Evolutionary conservation across 92 coral and sea anemone species (phyloP).

Genomic region (Phymanthus crucifer): DNA sequence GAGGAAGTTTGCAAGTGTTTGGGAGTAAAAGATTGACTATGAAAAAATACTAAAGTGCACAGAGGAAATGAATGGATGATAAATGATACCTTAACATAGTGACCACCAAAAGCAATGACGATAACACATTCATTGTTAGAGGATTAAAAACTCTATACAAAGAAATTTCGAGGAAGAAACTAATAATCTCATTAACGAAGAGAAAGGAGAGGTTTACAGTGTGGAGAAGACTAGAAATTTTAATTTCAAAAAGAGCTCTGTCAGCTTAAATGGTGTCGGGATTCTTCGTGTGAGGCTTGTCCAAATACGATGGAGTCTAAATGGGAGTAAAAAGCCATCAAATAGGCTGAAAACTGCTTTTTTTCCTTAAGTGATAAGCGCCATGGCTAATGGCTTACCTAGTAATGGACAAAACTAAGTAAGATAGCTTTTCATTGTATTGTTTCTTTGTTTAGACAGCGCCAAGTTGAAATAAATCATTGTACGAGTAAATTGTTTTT

Average conservation of each 20-base stretch:
- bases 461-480: neutral
- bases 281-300: neutral
- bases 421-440: neutral
- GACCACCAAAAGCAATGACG: neutral
- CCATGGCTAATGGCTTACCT: neutral
- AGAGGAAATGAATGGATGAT: slow-evolving; percentile 30
- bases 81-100: slow-evolving; percentile 25
- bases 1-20: slow-evolving; percentile 30
- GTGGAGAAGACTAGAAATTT: neutral
- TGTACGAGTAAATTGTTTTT: neutral
- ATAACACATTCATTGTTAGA: slow-evolving; percentile 1
- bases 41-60: neutral
- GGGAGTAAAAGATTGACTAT: slow-evolving; percentile 14
- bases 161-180: neutral
- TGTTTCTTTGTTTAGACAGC: neutral
- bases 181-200: slow-evolving; percentile 10
- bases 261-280: neutral
- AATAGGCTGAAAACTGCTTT: neutral
- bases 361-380: neutral
- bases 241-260: neutral
- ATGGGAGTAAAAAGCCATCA: neutral
- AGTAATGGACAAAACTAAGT: neutral
- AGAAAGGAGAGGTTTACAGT: neutral
- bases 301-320: neutral
- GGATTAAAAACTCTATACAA: neutral